Conservation (phyloP, 2,113 vertebrate species). For the Microtus pennsylvanicus region DNA sequence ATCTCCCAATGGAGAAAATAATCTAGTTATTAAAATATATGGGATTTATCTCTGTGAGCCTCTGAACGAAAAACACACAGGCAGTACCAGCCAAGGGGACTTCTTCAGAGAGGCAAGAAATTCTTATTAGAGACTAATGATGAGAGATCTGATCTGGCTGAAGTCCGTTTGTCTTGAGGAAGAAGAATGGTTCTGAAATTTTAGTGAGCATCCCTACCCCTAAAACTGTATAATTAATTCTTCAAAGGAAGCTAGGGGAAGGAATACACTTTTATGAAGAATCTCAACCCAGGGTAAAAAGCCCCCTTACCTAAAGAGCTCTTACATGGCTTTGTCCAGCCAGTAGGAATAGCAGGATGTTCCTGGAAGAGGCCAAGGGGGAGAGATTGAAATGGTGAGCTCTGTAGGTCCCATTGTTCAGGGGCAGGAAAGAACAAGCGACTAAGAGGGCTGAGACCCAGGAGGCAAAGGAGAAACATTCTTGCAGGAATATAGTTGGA, state of each 20-base stretch:
- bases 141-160: background rate
- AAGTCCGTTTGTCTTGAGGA: background rate
- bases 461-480: background rate
- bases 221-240: background rate
- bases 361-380: background rate
- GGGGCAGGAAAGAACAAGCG: background rate
- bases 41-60: background rate
- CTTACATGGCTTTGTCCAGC: background rate
- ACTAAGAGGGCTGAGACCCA: background rate
- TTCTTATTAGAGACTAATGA: background rate
- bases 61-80: background rate
- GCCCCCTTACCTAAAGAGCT: background rate
- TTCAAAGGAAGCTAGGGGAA: background rate
- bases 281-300: background rate
- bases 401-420: background rate
- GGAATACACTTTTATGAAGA: background rate
- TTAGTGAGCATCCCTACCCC: background rate
- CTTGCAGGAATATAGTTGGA: background rate
- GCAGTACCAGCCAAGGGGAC: background rate
- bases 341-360: background rate
- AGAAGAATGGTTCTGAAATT: background rate
- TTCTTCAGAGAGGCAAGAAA: background rate
- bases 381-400: background rate
- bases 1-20: constrained; percentile 22
- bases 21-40: background rate